Base-by-base conservation (phyloP, 2,797 vertebrate genomes). In the Myiothlypis coronata region DNA sequence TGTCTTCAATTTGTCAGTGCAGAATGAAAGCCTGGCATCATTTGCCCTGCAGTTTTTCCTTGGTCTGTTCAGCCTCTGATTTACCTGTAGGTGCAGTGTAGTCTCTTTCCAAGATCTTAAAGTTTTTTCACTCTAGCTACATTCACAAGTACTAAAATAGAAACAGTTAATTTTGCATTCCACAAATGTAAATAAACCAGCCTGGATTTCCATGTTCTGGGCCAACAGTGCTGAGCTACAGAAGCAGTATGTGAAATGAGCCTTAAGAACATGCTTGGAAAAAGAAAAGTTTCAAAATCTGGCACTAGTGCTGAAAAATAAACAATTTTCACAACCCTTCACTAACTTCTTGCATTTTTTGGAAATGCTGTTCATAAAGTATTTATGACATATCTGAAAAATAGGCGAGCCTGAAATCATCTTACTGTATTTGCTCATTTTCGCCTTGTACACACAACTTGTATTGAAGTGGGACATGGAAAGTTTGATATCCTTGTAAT, bases 21-120 rank as follows among this genome's bases (percentile, higher is more conserved):
- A 53, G 23, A 76, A 63, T 12, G 61, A 23, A 68, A 69, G 46
- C 27, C 7, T 56, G 34, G n/a, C 0, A 0, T 44, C 19, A 6
- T 59, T 76, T 89, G 23, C 30, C 26, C 10, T 68, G 32, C 6
- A 1, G 1, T 18, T 52, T 90, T 87, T 72, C 75, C n/a, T 50
- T 56, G 12, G 2, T 59, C n/a, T 81, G 5, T 56, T 75, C 5
- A 5, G 23, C 61, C 4, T 44, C 52, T 60, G 30, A 46, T 82
- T 71, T 88, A 26, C 8, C 8, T 14, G 4, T 28, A 26, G 6
- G 3, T 67, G 8, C 44, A 32, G 14, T 68, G 16, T 20, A 17
- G 34, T 61, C 27, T 79, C 34, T 59, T 82, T 64, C 12, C 6
- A 53, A 71, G 24, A 24, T 63, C 16, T 28, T 22, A 1, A 19